Percentiles rank a stretch among this genome's conserved stretches.
These are phyloP conservation scores for Harlomillsia oculata DNA, from an alignment of 1,140 invertebrate genomes.

Conservation along the genomic window DNA sequence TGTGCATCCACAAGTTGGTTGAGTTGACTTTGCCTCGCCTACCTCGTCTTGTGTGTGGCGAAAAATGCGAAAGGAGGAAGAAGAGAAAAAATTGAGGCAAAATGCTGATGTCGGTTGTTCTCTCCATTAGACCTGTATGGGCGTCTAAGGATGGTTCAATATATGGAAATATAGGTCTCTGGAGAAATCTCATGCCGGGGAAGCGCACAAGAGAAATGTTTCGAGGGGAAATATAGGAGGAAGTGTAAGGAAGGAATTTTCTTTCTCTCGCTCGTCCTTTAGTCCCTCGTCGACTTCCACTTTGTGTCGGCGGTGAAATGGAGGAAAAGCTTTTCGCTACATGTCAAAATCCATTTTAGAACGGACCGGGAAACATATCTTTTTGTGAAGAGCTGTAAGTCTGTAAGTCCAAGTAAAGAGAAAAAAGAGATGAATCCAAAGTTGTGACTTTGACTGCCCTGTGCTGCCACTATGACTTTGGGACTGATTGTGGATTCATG, in stretches of 20 bases:
- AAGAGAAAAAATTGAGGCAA: neutral
- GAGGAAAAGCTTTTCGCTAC: conserved; percentile 16
- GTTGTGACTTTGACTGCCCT: too few species aligned
- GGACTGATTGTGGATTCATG: too few species aligned
- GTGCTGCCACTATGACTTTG: too few species aligned
- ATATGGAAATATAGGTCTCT: conserved; percentile 28
- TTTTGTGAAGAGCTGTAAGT: neutral
- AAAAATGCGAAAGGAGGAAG: neutral
- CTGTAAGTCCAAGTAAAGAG: neutral
- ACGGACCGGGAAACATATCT: neutral
- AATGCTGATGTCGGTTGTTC: neutral
- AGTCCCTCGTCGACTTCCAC: neutral
- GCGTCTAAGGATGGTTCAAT: conserved; percentile 18
- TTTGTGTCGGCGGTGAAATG: conserved; percentile 11
- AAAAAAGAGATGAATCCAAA: too few species aligned
- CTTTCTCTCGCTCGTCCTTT: neutral
- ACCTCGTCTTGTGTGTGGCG: neutral
- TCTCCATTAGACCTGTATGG: conserved; percentile 5
- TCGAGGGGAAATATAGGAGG: conserved; percentile 10
- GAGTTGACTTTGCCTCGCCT: conserved; percentile 1
- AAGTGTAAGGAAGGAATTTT: neutral
- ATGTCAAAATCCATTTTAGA: conserved; percentile 16
- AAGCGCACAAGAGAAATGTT: neutral
- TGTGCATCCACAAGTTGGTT: conserved; percentile 14
- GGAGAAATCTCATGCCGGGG: conserved; percentile 13